Conservation (phyloP, 35 echinoderm and acorn worm genomes). For the Ophioderma brevispina region DNA sequence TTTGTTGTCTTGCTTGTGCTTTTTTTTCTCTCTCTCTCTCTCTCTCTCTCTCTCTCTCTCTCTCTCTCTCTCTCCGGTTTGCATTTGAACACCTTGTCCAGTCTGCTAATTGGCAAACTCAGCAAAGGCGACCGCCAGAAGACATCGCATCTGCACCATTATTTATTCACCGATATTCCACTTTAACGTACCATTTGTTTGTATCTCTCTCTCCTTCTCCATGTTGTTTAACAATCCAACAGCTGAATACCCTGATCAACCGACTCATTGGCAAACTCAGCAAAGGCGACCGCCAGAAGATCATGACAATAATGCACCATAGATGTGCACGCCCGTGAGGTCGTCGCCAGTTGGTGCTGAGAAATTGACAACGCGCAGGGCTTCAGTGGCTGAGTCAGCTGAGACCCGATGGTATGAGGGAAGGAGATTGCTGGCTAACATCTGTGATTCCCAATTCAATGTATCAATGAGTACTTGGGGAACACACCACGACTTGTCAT, state of each 20-base stretch:
- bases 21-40: too few species aligned
- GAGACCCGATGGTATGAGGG: constrained; percentile 81
- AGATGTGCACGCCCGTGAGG: constrained; percentile 98
- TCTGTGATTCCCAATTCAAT: constrained; percentile 98
- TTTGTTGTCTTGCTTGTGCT: too few species aligned
- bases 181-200: too few species aligned
- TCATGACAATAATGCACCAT: constrained; percentile 99
- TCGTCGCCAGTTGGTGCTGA: constrained; percentile 78
- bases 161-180: too few species aligned
- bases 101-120: constrained; percentile 80
- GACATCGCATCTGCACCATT: constrained; percentile 99
- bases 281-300: constrained; percentile 91
- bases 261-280: constrained; percentile 78
- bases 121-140: constrained; percentile 86
- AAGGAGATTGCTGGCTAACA: constrained; percentile 89
- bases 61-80: too few species aligned
- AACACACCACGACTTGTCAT: constrained; percentile 97
- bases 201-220: too few species aligned
- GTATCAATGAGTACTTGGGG: constrained; percentile 95
- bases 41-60: too few species aligned
- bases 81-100: constrained; percentile 93
- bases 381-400: constrained; percentile 96
- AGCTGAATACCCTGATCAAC: constrained; percentile 91
- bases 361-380: constrained; percentile 71
- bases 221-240: constrained; percentile 69